Base-by-base conservation (phyloP, 2,888 invertebrate species). In the Tuta absoluta region DNA sequence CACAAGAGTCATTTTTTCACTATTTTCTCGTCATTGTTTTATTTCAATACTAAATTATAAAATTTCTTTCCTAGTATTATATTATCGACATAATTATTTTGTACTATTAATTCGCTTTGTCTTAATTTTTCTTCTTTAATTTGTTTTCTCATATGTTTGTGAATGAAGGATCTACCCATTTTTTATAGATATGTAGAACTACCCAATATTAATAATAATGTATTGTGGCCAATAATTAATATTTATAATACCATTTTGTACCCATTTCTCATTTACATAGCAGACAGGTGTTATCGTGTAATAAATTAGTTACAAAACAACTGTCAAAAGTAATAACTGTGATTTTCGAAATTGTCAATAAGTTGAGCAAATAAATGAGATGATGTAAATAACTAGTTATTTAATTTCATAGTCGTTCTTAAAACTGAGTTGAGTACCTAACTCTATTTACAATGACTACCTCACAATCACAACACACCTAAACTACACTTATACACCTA, bases 341-440 rank as follows among this genome's bases (percentile, higher is more conserved):
- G 91, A 91, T 91, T 91, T 89, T 91, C 91, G 86, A 91, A 91
- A 91, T 91, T 91, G 91, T 90, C 91, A 89, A 86, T 91, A 91
- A 91, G 90, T 91, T 91, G 91, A 91, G 90, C 87, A 89, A 91
- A 89, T 91, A 91, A 91, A 91, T 87, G 85, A 90, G 88, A 86
- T 85, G 86, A 91, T 86, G 85, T 79, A 81, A 76, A 62, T 62
- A 62, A 62, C 21, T 56, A 11, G 67, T 74, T 69, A 41, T 63
- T 65, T 68, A 68, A 28, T 60, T 63, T 21, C 21, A 4, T 1
- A 45, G 17, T 7, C 8, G n/a, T 45, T 4, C 1, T n/a, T 45
- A n/a, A 5, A 14, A 5, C 41, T n/a, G n/a, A n/a, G n/a, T n/a
- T n/a, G n/a, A n/a, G n/a, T n/a, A n/a, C n/a, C n/a, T n/a, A n/a